phyloP scores from a whole-genome alignment of 2,797 vertebrate genomes.

The Botia almorhae region DNA sequence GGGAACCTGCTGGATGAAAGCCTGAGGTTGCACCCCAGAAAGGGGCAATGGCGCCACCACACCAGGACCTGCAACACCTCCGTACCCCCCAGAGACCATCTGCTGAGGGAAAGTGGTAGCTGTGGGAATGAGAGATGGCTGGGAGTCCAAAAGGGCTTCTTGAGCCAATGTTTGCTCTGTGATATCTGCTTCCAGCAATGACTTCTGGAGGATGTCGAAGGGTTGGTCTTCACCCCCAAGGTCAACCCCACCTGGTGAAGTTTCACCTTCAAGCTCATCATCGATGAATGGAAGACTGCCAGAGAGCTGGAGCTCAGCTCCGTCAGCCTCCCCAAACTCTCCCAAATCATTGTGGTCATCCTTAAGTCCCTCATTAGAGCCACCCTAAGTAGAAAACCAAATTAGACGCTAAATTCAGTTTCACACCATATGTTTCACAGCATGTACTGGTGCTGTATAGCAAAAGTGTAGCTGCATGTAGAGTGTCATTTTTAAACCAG shows the following conservation, averaged over 20 bases:
- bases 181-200: slow-evolving; percentile 97
- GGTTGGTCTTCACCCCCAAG: slow-evolving; percentile 93
- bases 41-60: slow-evolving; percentile 80
- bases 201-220: slow-evolving; percentile 99
- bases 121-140: slow-evolving; percentile 84
- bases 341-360: slow-evolving; percentile 86
- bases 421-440: too few species aligned
- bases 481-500: too few species aligned
- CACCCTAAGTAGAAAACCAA: slow-evolving; percentile 73
- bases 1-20: slow-evolving; percentile 92
- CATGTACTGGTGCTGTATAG: too few species aligned
- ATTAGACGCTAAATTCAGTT: background rate
- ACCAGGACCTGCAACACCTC: slow-evolving; percentile 84
- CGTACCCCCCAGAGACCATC: slow-evolving; percentile 93
- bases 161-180: slow-evolving; percentile 98
- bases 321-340: slow-evolving; percentile 79
- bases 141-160: slow-evolving; percentile 95
- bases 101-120: slow-evolving; percentile 90
- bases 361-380: slow-evolving; percentile 88
- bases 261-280: slow-evolving; percentile 88
- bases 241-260: slow-evolving; percentile 88
- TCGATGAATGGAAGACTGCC: slow-evolving; percentile 96
- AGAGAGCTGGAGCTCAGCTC: slow-evolving; percentile 90
- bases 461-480: too few species aligned
- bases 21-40: slow-evolving; percentile 70